These are phyloP conservation scores for Stegodyphus dumicola DNA, from an alignment of 1,140 invertebrate species.

Conservation along the genomic window DNA sequence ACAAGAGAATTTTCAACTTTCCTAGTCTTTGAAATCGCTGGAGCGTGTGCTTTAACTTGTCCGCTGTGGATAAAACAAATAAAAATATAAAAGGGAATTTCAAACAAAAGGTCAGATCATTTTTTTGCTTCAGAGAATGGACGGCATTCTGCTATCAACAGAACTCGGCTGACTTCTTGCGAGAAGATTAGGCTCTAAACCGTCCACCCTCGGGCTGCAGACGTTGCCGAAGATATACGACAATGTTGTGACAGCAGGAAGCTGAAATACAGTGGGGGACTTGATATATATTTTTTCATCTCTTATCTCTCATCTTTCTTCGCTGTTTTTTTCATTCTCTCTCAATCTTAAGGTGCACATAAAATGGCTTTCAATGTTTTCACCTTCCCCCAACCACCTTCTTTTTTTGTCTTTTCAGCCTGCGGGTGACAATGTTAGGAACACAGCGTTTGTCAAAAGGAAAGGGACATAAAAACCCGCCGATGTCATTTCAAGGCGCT, in stretches of 20 bases:
- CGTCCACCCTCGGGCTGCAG: neutral
- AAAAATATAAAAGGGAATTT: no score
- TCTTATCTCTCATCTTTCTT: neutral
- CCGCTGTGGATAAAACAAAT: no score
- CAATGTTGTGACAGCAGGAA: conserved; percentile 47
- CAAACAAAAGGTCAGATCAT: neutral
- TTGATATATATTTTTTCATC: conserved; percentile 16
- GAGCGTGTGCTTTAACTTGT: no score
- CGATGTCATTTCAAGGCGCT: conserved; percentile 29
- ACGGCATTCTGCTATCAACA: conserved; percentile 5
- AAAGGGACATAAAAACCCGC: neutral
- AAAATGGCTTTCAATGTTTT: no score
- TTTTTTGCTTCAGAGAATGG: neutral
- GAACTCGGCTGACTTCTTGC: neutral
- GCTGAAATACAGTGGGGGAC: conserved; percentile 14
- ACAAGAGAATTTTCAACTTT: no score
- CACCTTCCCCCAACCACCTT: no score
- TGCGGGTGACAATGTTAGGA: conserved; percentile 25
- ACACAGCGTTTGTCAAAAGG: neutral
- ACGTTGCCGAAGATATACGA: conserved; percentile 34
- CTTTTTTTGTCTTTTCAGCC: neutral
- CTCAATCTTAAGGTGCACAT: no score
- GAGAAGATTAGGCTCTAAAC: conserved; percentile 16
- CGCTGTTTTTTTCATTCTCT: no score
- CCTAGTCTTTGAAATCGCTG: no score